A percentile compares a stretch with the other conserved stretches of the same genome.
These are phyloP conservation scores for Charina bottae DNA, from an alignment of 2,113 vertebrate species.

Conservation along the genomic window DNA sequence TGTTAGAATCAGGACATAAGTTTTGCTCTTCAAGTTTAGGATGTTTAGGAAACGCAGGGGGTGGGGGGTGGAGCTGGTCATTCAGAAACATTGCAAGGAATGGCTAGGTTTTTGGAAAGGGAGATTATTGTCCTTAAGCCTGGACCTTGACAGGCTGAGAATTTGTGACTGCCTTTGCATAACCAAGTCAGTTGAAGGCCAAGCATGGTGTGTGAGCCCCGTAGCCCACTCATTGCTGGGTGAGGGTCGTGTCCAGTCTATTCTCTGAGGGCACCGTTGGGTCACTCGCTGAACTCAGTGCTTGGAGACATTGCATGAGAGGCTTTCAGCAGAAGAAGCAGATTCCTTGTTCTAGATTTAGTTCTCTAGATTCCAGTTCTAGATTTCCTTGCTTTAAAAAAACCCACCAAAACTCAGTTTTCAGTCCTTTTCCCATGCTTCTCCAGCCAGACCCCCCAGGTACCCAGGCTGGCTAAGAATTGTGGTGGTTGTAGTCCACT, in stretches of 20 bases:
- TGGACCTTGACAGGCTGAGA: not conserved
- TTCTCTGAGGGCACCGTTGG: not conserved
- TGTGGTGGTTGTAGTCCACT: not conserved
- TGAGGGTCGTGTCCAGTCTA: not conserved
- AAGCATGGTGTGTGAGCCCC: not conserved
- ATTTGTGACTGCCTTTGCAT: not conserved
- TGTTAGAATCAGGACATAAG: conserved; percentile 52
- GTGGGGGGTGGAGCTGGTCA: not conserved
- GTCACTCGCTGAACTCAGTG: not conserved
- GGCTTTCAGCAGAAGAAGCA: not conserved
- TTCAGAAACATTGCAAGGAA: not conserved
- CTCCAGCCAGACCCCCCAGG: not conserved
- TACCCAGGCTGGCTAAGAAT: not conserved
- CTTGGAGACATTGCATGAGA: not conserved
- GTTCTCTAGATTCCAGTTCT: too few species aligned
- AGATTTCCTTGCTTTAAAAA: not conserved
- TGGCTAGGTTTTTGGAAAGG: not conserved
- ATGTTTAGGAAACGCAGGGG: not conserved
- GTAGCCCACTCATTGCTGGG: not conserved
- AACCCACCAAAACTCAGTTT: not conserved
- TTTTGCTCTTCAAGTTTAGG: conserved; percentile 22
- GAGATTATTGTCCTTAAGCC: not conserved
- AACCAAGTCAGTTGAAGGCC: not conserved
- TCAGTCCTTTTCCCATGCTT: not conserved
- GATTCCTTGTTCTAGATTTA: not conserved